Conservation (phyloP, 2,797 vertebrate genomes). For the Tinamus major region DNA sequence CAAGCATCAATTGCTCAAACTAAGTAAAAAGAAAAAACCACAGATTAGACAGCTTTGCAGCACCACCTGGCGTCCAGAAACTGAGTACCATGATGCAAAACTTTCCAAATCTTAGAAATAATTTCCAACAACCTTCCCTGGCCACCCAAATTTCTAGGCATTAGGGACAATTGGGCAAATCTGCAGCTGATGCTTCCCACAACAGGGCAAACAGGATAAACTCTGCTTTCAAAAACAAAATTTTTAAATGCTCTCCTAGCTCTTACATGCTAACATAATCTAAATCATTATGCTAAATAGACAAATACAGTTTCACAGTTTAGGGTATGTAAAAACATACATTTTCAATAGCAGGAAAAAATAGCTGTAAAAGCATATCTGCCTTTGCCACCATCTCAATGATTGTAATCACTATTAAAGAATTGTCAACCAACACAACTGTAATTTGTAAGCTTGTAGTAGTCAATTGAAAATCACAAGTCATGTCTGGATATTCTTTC, state of each 20-base stretch:
- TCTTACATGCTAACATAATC: not conserved
- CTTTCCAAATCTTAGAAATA: rapidly evolving
- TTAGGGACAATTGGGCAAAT: not conserved
- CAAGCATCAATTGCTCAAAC: not conserved
- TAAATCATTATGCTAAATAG: not conserved
- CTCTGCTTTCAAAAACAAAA: too few relatives aligned
- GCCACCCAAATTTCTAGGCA: not conserved
- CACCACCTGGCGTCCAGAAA: constrained; percentile 68
- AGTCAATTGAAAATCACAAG: not conserved
- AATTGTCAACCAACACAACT: not conserved
- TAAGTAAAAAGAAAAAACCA: too few relatives aligned
- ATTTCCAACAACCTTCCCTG: not conserved
- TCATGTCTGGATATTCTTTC: not conserved
- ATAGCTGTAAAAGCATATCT: not conserved
- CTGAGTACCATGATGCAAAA: not conserved
- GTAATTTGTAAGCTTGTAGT: not conserved
- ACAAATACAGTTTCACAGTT: not conserved
- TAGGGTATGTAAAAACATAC: not conserved
- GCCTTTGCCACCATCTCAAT: not conserved
- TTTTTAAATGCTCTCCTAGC: not conserved
- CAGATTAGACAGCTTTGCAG: constrained; percentile 27
- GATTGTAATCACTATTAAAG: not conserved
- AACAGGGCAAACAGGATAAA: too few relatives aligned
- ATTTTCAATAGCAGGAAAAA: not conserved
- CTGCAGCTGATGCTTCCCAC: not conserved